Percentiles rank a stretch among this genome's conserved stretches.
Conservation (phyloP, 2,888 invertebrate species). For the Cephonodes hylas region DNA sequence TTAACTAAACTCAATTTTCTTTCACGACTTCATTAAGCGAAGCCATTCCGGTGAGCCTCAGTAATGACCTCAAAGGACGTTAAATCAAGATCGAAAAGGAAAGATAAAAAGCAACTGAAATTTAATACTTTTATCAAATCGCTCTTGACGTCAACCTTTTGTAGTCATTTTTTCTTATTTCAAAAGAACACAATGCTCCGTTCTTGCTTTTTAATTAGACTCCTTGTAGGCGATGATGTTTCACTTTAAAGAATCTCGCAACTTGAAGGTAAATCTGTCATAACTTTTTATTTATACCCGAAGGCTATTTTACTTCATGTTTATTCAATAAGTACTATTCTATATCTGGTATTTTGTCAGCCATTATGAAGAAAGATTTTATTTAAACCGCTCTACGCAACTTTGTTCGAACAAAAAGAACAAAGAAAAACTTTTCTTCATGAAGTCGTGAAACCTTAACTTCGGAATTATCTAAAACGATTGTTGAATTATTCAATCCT, state of each 20-base stretch:
- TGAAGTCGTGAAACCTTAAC: constrained; percentile 49
- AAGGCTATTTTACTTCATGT: neutral
- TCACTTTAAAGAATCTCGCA: neutral
- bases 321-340: neutral
- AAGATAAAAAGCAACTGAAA: constrained; percentile 74
- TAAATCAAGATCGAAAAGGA: constrained; percentile 76
- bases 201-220: constrained; percentile 43
- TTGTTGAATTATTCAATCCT: constrained; percentile 68
- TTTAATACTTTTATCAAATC: constrained; percentile 73
- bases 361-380: constrained; percentile 9
- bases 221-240: constrained; percentile 24
- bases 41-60: constrained; percentile 76
- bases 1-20: constrained; percentile 79
- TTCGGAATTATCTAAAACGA: constrained; percentile 69
- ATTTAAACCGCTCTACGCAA: neutral
- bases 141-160: constrained; percentile 57
- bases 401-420: neutral
- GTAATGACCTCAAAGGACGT: constrained; percentile 78
- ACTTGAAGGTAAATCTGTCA: neutral
- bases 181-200: constrained; percentile 37
- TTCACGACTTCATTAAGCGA: constrained; percentile 79
- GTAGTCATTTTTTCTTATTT: constrained; percentile 46
- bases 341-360: too few relatives aligned
- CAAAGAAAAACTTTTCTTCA: constrained; percentile 5
- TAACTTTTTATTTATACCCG: constrained; percentile 24